Base-by-base conservation (phyloP, 1,140 invertebrate genomes). In the Zaprionus davidi region DNA sequence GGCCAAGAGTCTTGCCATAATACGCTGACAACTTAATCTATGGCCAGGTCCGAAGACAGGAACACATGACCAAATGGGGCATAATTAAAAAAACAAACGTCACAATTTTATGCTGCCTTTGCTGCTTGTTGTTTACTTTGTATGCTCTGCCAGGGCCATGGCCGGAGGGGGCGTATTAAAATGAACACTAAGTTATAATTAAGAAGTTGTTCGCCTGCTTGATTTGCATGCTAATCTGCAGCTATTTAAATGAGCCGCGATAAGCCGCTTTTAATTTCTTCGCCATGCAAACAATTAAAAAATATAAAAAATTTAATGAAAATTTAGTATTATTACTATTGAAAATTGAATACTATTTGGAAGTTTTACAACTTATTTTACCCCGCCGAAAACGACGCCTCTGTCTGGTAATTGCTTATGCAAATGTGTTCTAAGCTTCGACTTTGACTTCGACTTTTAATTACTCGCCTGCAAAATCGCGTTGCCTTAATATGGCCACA, bases 11-110 rank as follows among this genome's bases (percentile, higher is more conserved):
- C 66, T 69, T 76, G 64, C 68, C 64, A 75, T 79, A 80, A 71
- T 80, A 58, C 44, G 78, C 74, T 88, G 81, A 88, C 84, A 88
- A 71, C 84, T 88, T 88, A 88, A 88, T 88, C 74, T 78, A 62
- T 66, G 55, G 75, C 44, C 70, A 69, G 67, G 53, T 73, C 62
- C 51, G 65, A 65, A 74, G 82, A 77, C 79, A 83, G 82, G 76
- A 87, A 83, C 84, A 83, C 84, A 88, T 87, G 78, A 83, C 66
- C 76, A 78, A 81, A 68, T 58, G 65, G 57, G 74, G 69, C 74
- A 57, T 88, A 87, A 87, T 88, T 87, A 87, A 81, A 88, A 82
- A 84, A 75, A 72, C 80, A 87, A 90, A 81, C 81, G 85, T 79
- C 81, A 87, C 78, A 76, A 78, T 86, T 83, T 58, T 71, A 75